Percentiles rank a stretch among this genome's conserved stretches.
Evolutionary conservation across 2,113 vertebrate species (phyloP).

Genomic region (Chaetorhynchus papuensis): DNA sequence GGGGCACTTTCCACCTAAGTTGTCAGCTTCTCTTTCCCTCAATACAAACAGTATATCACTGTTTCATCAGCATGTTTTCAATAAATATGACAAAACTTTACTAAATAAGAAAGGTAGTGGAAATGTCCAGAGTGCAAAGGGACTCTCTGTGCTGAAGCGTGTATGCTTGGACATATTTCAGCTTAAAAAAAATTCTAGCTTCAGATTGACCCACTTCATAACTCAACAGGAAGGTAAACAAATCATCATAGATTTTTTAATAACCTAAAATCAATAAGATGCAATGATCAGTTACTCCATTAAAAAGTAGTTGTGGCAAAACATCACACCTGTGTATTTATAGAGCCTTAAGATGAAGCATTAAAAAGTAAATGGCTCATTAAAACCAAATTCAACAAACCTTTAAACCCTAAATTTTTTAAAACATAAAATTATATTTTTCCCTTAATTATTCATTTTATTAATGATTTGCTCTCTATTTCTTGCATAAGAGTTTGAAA

Average conservation of each 20-base stretch:
- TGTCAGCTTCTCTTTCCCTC: neutral
- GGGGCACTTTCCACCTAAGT: neutral
- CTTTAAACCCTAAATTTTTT: neutral
- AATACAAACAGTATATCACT: neutral
- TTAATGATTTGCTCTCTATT: neutral
- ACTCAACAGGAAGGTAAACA: neutral
- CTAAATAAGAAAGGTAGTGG: neutral
- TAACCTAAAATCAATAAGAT: neutral
- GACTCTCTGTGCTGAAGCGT: neutral
- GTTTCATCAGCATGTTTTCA: neutral
- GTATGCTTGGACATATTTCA: neutral
- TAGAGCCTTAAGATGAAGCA: neutral
- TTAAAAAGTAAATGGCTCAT: neutral
- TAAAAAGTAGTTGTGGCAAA: neutral
- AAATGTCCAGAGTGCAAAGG: neutral
- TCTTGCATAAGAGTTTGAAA: neutral
- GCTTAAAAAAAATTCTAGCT: neutral
- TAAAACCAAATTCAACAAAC: neutral
- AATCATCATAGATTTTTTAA: conserved; percentile 6
- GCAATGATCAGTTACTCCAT: neutral
- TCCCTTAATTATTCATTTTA: neutral
- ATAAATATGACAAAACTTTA: neutral
- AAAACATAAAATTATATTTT: neutral
- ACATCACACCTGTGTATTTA: neutral
- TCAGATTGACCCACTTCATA: neutral